Evolutionary conservation across 2,113 vertebrate species (phyloP).

Genomic region (Vidua chalybeata): DNA sequence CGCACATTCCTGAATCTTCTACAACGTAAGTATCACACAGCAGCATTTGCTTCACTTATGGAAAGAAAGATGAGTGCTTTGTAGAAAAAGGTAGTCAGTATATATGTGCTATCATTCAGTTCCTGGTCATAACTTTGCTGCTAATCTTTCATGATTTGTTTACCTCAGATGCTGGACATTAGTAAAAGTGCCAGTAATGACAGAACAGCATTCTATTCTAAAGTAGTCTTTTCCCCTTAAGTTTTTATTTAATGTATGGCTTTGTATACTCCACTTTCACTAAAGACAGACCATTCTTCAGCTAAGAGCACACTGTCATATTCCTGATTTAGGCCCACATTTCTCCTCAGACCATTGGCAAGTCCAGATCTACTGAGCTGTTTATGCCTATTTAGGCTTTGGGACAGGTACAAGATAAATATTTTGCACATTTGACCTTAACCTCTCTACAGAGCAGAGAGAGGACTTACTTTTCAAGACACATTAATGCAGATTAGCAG

Average conservation of each 20-base stretch:
- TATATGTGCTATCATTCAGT: neutral
- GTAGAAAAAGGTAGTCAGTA: neutral
- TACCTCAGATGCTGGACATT: neutral
- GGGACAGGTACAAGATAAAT: neutral
- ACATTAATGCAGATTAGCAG: neutral
- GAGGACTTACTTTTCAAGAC: neutral
- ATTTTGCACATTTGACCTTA: neutral
- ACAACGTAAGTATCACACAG: slow-evolving; percentile 71
- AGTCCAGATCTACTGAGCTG: neutral
- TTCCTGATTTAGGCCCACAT: neutral
- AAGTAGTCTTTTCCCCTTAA: neutral
- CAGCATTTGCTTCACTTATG: neutral
- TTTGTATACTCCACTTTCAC: neutral
- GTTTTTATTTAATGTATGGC: neutral
- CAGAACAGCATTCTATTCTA: neutral
- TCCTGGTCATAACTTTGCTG: neutral
- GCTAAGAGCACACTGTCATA: neutral
- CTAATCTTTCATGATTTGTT: neutral
- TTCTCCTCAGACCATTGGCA: neutral
- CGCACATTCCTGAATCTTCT: slow-evolving; percentile 81
- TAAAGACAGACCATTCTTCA: neutral
- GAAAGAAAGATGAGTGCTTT: neutral
- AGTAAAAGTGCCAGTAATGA: neutral
- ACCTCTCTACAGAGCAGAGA: neutral
- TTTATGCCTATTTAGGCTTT: neutral